Evolutionary conservation across 2,113 vertebrate species (phyloP).

Genomic region (Vicugna pacos): DNA sequence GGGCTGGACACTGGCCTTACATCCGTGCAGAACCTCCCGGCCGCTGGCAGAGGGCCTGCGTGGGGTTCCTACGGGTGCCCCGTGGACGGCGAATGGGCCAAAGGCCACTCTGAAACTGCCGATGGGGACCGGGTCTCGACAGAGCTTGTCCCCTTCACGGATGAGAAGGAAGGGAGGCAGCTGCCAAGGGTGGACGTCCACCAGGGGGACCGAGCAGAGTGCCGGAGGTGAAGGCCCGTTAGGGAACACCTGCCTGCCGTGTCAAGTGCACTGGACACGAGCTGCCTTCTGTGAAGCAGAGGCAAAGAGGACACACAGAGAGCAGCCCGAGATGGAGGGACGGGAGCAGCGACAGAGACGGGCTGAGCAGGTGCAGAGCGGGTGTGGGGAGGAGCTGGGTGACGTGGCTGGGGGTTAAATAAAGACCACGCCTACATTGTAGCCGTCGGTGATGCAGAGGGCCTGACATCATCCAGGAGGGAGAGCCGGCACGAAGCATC

Average conservation of each 20-base stretch:
- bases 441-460: rapidly evolving
- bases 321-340: not conserved
- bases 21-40: rapidly evolving
- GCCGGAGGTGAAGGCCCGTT: not conserved
- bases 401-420: no score
- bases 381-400: not conserved
- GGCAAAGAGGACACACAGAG: not conserved
- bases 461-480: not conserved
- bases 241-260: not conserved
- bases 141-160: not conserved
- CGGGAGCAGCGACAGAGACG: not conserved
- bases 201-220: not conserved
- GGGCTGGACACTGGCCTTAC: rapidly evolving
- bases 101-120: not conserved
- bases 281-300: not conserved
- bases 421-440: rapidly evolving
- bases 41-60: not conserved
- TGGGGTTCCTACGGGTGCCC: rapidly evolving
- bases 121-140: not conserved
- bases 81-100: rapidly evolving
- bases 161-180: not conserved
- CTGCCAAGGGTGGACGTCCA: not conserved
- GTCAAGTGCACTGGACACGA: not conserved
- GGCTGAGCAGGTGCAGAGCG: not conserved
- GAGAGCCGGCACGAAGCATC: rapidly evolving